Base-by-base conservation (phyloP, 2,113 vertebrate species). In the Osmerus mordax region DNA sequence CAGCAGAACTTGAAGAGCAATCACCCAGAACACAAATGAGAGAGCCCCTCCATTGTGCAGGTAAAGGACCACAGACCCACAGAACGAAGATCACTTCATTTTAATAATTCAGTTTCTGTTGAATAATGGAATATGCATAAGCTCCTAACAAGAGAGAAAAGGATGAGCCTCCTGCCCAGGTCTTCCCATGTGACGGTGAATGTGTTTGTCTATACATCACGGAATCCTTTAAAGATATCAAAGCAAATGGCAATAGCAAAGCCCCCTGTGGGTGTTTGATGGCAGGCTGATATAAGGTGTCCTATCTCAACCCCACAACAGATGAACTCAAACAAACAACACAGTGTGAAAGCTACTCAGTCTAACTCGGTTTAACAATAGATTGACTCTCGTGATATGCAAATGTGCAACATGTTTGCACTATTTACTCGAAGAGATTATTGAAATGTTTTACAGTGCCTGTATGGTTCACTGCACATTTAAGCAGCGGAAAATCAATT, bases 41-140 rank as follows among this genome's bases (percentile, higher is more conserved):
- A 52, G 36, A 66, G 36, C 47, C 55, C 36, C 70, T 73, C 63
- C 23, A 41, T 47, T 69, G 52, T 60, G 78, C 56, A 67, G 52
- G 70, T 73, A 70, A 56, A 65, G 65, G 62, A 70, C n/a, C n/a
- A n/a, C n/a, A n/a, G n/a, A n/a, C 52, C 73, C 60, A 65, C 72
- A 29, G 74, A 71, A 77, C 79, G 82, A 74, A 82, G 58, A 81
- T 83, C 78, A 73, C 75, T 67, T 73, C 32, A 69, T 78, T 81
- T 88, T 59, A 91, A 89, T 89, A 84, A 89, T 90, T 88, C 78
- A 88, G 13, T 13, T 13, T 7, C 16, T 67, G 58, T 75, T 89
- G 87, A 89, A 88, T 90, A 89, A 89, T 88, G 80, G 72, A 87
- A 87, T 70, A 74, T 82, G 75, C 72, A 84, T 81, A 75, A 80